Conservation (phyloP, 53 echinoderm and acorn worm genomes). For the Arbacia lixula region DNA sequence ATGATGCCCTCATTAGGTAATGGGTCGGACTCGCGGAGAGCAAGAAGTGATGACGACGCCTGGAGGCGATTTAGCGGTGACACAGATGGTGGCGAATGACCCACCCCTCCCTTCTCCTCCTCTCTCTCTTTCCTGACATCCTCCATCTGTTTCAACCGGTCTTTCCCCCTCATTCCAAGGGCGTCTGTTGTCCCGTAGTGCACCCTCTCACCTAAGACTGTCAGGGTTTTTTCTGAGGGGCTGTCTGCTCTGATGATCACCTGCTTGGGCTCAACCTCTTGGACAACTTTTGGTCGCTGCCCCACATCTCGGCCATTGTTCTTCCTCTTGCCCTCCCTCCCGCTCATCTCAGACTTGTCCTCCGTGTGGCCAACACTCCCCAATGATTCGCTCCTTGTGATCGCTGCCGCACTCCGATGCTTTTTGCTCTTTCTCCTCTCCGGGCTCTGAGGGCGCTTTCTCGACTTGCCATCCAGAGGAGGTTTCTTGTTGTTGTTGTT, state of each 20-base stretch:
- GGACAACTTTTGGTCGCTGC: neutral
- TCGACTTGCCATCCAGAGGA: conserved; percentile 2
- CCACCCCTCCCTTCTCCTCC: neutral
- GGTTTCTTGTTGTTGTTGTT: conserved; percentile 39
- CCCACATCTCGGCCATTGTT: neutral
- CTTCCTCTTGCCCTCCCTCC: conserved; percentile 43
- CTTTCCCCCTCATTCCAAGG: conserved; percentile 5
- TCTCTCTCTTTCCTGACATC: neutral
- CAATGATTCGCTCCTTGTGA: conserved; percentile 1
- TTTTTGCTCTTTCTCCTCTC: conserved; percentile 38
- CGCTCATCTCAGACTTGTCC: neutral
- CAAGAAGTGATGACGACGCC: conserved; percentile 25
- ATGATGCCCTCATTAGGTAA: conserved; percentile 59
- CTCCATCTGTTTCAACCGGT: conserved; percentile 7
- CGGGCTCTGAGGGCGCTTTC: conserved; percentile 42
- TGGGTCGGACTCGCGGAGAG: neutral
- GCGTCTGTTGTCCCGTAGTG: conserved; percentile 17
- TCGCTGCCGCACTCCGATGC: conserved; percentile 22
- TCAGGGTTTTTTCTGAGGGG: conserved; percentile 43
- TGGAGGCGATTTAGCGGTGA: conserved; percentile 34
- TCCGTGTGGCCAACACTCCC: conserved; percentile 23
- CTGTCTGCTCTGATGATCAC: conserved; percentile 45
- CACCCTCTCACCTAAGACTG: conserved; percentile 37
- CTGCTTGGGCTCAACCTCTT: conserved; percentile 15
- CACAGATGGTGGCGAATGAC: neutral